These are phyloP conservation scores for Conger conger DNA, from an alignment of 2,113 vertebrate species.

Conservation along the genomic window DNA sequence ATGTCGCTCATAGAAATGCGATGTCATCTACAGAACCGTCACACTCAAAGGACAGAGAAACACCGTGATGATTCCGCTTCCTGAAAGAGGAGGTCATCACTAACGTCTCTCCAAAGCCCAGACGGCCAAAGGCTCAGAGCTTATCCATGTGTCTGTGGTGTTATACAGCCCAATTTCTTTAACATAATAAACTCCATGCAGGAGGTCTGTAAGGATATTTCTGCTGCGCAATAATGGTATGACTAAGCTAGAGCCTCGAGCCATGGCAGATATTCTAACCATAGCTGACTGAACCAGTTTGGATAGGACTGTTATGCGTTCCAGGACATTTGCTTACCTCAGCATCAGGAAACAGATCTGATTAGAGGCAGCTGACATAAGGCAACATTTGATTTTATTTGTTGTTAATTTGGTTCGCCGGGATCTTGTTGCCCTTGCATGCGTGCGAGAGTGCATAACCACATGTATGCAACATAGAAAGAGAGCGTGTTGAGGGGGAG, in stretches of 20 bases:
- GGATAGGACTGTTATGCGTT: not conserved
- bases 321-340: not conserved
- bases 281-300: not conserved
- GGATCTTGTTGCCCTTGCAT: not conserved
- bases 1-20: not conserved
- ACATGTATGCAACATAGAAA: not conserved
- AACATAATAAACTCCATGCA: not conserved
- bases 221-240: not conserved
- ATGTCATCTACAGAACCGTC: not conserved
- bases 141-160: not conserved
- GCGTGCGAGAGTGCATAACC: not conserved
- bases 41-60: not conserved
- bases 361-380: not conserved
- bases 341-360: not conserved
- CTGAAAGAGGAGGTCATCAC: not conserved
- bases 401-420: not conserved
- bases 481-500: not conserved
- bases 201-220: too few relatives aligned
- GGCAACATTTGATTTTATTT: not conserved
- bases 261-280: not conserved
- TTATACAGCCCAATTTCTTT: not conserved
- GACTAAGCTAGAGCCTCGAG: not conserved
- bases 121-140: not conserved
- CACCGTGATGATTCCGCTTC: not conserved
- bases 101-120: not conserved